Base-by-base conservation (phyloP, 1,140 invertebrate genomes). In the Scaptomyza hsui region DNA sequence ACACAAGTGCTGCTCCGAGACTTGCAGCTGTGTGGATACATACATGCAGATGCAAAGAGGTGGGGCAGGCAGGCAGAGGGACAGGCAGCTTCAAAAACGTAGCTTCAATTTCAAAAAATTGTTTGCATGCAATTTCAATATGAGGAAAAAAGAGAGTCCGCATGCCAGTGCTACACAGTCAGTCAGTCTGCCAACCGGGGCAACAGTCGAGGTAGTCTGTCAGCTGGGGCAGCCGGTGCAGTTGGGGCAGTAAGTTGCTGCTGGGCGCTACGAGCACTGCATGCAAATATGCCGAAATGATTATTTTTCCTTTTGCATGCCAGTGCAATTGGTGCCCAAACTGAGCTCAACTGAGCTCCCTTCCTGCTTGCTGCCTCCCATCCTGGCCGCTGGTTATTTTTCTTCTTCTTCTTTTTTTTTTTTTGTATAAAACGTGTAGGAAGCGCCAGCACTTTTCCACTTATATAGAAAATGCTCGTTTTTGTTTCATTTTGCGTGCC, bases 71-170 rank as follows among this genome's bases (percentile, higher is more conserved):
- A 24, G n/a, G 5, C 26, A 13, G 37, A 37, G 10, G n/a, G n/a
- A n/a, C 32, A 15, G 37, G 55, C 55, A 71, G 56, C 72, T 80
- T 67, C 59, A 49, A 65, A 72, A 86, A 75, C 78, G 74, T 82
- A 81, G 70, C 82, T 88, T 86, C 82, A 85, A 86, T 86, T 86
- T 86, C 77, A 78, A 86, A 51, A 51, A 86, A 86, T 88, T 86
- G 82, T 86, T 86, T 86, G 82, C 78, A 65, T 75, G 78, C 82
- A 88, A 82, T 81, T 86, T 82, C 82, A 88, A 86, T 86, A 88
- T 88, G 74, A 79, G 64, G 69, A 62, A 49, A 10, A n/a, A 16
- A 10, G 29, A n/a, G 32, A 68, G 53, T 63, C 78, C 73, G 63
- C 61, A 73, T 64, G 55, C 62, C 73, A 73, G 41, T 52, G 57